Evolutionary conservation across 2,113 vertebrate species (phyloP).

Genomic region (Morone saxatilis): DNA sequence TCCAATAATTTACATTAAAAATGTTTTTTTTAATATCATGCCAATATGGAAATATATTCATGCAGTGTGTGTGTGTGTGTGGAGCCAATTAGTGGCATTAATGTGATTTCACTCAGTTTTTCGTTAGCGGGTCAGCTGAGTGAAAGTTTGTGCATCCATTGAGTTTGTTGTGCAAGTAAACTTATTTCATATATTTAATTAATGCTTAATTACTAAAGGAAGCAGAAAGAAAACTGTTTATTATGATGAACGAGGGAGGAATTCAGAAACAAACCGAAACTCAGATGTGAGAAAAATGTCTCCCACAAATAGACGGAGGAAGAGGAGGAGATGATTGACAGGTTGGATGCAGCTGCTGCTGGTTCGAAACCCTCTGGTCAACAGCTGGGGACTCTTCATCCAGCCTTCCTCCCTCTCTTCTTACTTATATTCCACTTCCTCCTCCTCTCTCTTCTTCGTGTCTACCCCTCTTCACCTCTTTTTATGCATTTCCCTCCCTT

Average conservation of each 20-base stretch:
- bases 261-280: not conserved
- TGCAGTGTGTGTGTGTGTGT: conserved; percentile 24
- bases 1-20: conserved; percentile 67
- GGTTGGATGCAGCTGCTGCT: conserved; percentile 71
- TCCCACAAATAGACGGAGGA: conserved; percentile 30
- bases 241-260: not conserved
- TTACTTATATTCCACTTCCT: not conserved
- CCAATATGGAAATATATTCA: conserved; percentile 59
- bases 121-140: too few relatives aligned
- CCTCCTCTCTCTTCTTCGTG: not conserved
- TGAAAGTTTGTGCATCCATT: not conserved
- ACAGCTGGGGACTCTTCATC: conserved; percentile 67
- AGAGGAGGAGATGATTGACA: conserved; percentile 63
- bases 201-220: not conserved
- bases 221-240: too few relatives aligned
- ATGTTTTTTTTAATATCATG: conserved; percentile 61
- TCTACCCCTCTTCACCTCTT: too few relatives aligned
- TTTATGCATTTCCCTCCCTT: too few relatives aligned
- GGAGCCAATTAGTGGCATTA: conserved; percentile 50
- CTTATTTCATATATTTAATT: too few relatives aligned
- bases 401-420: not conserved
- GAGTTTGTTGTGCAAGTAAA: too few relatives aligned
- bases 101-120: conserved; percentile 42
- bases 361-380: conserved; percentile 63
- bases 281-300: conserved; percentile 11